Evolutionary conservation across 2,113 vertebrate genomes (phyloP).

Genomic region (Gorilla gorilla): DNA sequence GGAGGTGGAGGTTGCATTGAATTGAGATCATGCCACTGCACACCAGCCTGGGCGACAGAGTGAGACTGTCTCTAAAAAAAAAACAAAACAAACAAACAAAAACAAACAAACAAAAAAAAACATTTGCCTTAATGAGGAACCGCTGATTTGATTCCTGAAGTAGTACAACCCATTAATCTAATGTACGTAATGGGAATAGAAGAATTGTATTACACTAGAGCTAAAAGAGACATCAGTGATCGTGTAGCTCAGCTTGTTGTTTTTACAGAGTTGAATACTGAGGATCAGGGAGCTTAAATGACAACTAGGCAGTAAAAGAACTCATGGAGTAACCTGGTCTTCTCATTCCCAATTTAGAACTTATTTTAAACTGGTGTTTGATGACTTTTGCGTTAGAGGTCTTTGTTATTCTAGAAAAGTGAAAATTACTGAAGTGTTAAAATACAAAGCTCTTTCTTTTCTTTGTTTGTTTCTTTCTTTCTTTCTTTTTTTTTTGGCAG

Average conservation of each 20-base stretch:
- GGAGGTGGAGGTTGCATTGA: too few relatives aligned
- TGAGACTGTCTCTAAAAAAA: too few relatives aligned
- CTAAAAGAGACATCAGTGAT: not conserved
- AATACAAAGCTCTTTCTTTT: not conserved
- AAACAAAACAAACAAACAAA: too few relatives aligned
- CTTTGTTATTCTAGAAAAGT: not conserved
- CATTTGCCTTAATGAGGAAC: not conserved
- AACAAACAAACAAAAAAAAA: too few relatives aligned
- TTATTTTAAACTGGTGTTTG: not conserved
- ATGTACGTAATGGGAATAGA: not conserved
- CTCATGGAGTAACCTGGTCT: accelerated
- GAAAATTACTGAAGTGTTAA: not conserved
- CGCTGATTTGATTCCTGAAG: not conserved
- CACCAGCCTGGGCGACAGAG: too few relatives aligned
- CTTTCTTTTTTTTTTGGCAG: too few relatives aligned
- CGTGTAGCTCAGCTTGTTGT: not conserved
- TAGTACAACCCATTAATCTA: not conserved
- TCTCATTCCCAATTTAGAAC: not conserved
- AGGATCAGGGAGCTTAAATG: not conserved
- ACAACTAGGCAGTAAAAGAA: not conserved
- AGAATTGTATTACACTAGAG: not conserved
- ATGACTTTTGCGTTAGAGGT: not conserved
- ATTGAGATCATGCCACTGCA: too few relatives aligned
- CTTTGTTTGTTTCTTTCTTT: too few relatives aligned
- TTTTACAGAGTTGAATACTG: not conserved